Percentiles rank a stretch among this genome's conserved stretches.
Evolutionary conservation across 2,113 vertebrate genomes (phyloP).

Genomic region (Ovibos moschatus): DNA sequence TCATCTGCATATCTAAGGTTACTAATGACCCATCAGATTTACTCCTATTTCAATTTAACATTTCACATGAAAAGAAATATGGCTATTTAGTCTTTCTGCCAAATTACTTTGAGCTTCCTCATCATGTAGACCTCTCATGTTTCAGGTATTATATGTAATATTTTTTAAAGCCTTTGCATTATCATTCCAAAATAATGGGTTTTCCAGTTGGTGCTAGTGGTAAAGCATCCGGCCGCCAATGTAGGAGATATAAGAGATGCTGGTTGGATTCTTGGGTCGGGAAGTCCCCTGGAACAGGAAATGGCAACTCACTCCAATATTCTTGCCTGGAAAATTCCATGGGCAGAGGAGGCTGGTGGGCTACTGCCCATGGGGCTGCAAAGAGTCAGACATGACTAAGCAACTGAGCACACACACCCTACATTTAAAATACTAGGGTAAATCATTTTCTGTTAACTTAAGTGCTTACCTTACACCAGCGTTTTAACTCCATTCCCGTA

Average conservation of each 20-base stretch:
- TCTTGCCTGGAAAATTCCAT: not conserved
- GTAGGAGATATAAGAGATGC: not conserved
- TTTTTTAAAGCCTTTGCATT: slow-evolving; percentile 45
- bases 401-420: not conserved
- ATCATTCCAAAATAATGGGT: not conserved
- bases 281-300: not conserved
- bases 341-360: not conserved
- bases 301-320: not conserved
- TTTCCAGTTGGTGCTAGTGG: not conserved
- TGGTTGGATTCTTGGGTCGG: rapidly evolving
- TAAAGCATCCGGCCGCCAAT: not conserved
- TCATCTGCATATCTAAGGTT: not conserved
- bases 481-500: slow-evolving; percentile 44
- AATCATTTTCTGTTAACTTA: slow-evolving; percentile 45
- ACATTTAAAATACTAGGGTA: slow-evolving; percentile 52
- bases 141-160: slow-evolving; percentile 51
- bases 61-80: not conserved
- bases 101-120: not conserved
- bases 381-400: not conserved
- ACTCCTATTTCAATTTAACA: not conserved
- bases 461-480: slow-evolving; percentile 43
- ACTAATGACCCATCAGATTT: not conserved
- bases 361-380: not conserved
- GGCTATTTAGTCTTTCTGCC: not conserved
- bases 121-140: slow-evolving; percentile 19